A percentile compares a stretch with the other conserved stretches of the same genome.
Conservation (phyloP, 2,797 vertebrate species). For the Clarias platycephalus region DNA sequence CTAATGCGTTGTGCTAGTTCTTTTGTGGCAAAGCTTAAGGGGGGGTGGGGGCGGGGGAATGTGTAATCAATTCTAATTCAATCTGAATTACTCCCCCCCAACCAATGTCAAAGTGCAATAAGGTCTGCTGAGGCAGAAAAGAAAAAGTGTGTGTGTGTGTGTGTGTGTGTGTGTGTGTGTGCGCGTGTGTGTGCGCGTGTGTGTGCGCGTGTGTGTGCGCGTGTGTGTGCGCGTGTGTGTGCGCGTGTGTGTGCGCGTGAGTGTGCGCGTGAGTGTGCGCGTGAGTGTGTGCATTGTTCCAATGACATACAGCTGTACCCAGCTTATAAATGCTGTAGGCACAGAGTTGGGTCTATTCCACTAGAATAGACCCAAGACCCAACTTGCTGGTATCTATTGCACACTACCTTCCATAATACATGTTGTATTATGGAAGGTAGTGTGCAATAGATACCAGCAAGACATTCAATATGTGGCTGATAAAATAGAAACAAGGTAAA, state of each 20-base stretch:
- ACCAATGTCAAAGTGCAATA: conserved; percentile 37
- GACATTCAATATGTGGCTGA: background rate
- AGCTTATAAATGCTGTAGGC: conserved; percentile 39
- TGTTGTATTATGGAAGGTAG: background rate
- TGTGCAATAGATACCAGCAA: conserved; percentile 11
- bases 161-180: conserved; percentile 34
- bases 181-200: conserved; percentile 26
- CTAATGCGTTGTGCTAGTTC: conserved; percentile 37
- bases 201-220: conserved; percentile 27
- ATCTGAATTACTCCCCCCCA: conserved; percentile 50
- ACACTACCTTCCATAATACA: too few species aligned
- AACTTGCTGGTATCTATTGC: too few species aligned
- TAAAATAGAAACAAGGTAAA: background rate
- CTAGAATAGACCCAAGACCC: too few species aligned
- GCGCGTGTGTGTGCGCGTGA: conserved; percentile 21
- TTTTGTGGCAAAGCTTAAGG: conserved; percentile 48
- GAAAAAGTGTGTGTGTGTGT: conserved; percentile 9
- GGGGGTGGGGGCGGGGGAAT: conserved; percentile 26
- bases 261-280: conserved; percentile 29
- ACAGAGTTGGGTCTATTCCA: conserved; percentile 8
- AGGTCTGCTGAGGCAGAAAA: conserved; percentile 33
- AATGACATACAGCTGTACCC: conserved; percentile 44
- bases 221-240: conserved; percentile 27
- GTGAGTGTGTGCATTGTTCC: conserved; percentile 31
- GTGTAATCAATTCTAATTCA: conserved; percentile 58